Evolutionary conservation across 2,797 vertebrate species (phyloP).

Genomic region (Spinus pinus): DNA sequence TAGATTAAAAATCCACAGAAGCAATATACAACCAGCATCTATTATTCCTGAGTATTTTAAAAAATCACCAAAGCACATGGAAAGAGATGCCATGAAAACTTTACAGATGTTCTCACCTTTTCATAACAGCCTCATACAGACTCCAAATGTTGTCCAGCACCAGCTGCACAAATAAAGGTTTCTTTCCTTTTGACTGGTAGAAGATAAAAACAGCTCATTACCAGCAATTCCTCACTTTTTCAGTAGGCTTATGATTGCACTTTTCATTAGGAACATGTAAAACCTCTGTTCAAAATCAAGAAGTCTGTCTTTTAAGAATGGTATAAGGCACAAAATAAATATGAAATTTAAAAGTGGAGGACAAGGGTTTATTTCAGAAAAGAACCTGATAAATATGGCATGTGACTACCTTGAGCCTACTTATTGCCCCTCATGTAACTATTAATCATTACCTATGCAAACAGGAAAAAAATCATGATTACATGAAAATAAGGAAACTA

Average conservation of each 20-base stretch:
- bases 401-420: not conserved
- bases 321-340: not conserved
- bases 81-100: not conserved
- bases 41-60: not conserved
- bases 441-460: not conserved
- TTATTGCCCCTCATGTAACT: not conserved
- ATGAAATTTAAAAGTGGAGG: not conserved
- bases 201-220: not conserved
- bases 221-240: not conserved
- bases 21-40: not conserved
- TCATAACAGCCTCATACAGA: constrained; percentile 91
- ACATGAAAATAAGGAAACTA: not conserved
- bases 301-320: not conserved
- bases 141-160: constrained; percentile 97
- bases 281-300: not conserved
- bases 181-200: constrained; percentile 91
- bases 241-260: not conserved
- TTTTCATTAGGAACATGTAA: not conserved
- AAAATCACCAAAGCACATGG: not conserved
- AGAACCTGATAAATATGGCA: not conserved
- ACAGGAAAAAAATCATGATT: not conserved
- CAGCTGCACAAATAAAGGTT: constrained; percentile 93
- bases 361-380: not conserved
- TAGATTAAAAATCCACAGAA: not conserved
- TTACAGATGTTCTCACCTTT: constrained; percentile 76